phyloP scores from a whole-genome alignment of 2,113 vertebrate genomes.

The Nycticorax nycticorax region DNA sequence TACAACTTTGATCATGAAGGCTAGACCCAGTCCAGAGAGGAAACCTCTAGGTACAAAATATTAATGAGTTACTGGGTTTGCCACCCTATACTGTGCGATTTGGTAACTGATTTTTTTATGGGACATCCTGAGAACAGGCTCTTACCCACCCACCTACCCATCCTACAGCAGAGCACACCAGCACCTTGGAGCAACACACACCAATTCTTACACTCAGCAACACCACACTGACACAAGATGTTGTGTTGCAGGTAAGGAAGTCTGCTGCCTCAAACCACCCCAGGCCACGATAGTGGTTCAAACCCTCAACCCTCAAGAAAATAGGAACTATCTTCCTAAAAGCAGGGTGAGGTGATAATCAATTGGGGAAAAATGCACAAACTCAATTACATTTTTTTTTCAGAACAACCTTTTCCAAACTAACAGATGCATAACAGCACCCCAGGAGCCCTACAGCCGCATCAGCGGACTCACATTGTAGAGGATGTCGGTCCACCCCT shows the following conservation, averaged over 20 bases:
- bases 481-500: conserved; percentile 97
- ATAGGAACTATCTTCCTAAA: neutral
- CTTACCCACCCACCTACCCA: neutral
- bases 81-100: too few relatives aligned
- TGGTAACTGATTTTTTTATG: neutral
- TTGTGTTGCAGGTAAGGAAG: neutral
- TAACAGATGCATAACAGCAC: accelerated
- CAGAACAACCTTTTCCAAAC: neutral
- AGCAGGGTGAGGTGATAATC: neutral
- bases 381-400: accelerated
- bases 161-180: neutral
- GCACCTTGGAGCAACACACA: neutral
- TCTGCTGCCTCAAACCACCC: neutral
- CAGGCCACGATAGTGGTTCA: neutral
- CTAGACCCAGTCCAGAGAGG: neutral
- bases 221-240: neutral
- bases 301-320: neutral
- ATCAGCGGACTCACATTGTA: conserved; percentile 86
- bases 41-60: neutral
- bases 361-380: neutral
- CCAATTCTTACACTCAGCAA: neutral
- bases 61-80: neutral
- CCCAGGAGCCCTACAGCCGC: neutral
- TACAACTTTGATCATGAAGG: neutral
- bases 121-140: neutral